Evolutionary conservation across 1,140 invertebrate species (phyloP), one percentile per base, ranked within the genome.

Genomic region (Brachionus asplanchnoidis): DNA sequence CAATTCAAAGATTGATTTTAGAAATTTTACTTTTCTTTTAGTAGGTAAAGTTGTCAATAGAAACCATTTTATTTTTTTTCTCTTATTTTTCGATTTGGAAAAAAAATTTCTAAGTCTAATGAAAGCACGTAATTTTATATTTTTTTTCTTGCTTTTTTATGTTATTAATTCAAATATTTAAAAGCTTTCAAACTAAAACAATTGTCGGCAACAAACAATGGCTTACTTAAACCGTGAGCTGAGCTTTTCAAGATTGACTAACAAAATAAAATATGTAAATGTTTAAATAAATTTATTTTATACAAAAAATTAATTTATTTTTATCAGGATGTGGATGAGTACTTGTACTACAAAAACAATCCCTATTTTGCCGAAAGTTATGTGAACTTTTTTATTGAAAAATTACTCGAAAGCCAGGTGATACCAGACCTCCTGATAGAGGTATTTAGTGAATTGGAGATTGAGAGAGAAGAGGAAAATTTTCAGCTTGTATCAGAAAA

Each of bases 181-280:
- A 68, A 68, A 68, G 66, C 66, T 68, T 68, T 32, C 26, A 32
- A 68, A 68, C 66, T 68, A 68, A 68, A 68, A 68, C 26, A 32
- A 68, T 60, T 7, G 53, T 60, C 53, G 17, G 53, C 53, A 60
- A 60, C 66, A 75, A 75, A 75, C 32, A 46, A 46, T 77, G 73
- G 73, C 73, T 77, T 50, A 73, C 40, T 44, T 80, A 60, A 82
- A 82, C n/a, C 79, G 79, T 65, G 50, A 60, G 53, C 53, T 46
- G 7, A 82, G 40, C 40, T 82, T 82, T 82, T 40, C 53, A 23
- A 82, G 50, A 28, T 68, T 82, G 26, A 65, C 79, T 23, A 82
- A 82, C 42, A 82, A 82, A 44, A 82, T 82, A 12, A 68, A 60
- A 65, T 68, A 82, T 66, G 79, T 80, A 80, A 80, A 40, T 36